Evolutionary conservation across 2,888 invertebrate genomes (phyloP), one percentile per base, ranked within the genome.

Genomic region (Sipha maydis): DNA sequence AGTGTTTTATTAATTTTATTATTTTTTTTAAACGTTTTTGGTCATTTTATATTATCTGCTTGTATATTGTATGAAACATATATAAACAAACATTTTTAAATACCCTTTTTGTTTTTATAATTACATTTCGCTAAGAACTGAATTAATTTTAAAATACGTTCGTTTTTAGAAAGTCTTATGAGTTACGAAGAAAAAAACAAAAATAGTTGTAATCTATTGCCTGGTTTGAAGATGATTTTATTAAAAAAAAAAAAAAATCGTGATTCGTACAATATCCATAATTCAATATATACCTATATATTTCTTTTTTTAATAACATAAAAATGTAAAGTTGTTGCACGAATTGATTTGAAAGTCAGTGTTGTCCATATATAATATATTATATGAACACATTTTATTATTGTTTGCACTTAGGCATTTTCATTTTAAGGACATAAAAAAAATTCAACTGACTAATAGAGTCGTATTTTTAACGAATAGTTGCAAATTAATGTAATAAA

Each of bases 141-240:
- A 84, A 67, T 67, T 41, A 17, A 67, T 84, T 76, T 76, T 75
- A 56, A 4, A 48, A 71, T 41, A 34, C n/a, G 7, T 48, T 48
- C 25, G 0, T 56, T 73, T 75, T 84, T 84, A 83, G 56, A 83
- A 83, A 83, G 83, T 56, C 34, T 61, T 7, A 21, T 41, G 67
- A 41, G 25, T 14, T 48, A 11, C 56, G 17, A n/a, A 79, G 9
- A 78, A 31, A 54, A 67, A 61, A 80, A n/a, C 8, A n/a, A 67
- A 61, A 80, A 61, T 34, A 34, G 61, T 61, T 34, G 19, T 67
- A 3, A 67, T 67, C 4, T 25, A 25, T n/a, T 67, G n/a, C 67
- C n/a, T 67, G 67, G 17, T 2, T n/a, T 21, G 7, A 25, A n/a
- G 21, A 25, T 1, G 8, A n/a, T n/a, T 67, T 9, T 8, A 67